Evolutionary conservation across 2,797 vertebrate species (phyloP), one percentile per base, ranked within the genome.

Genomic region (Chelon auratus): DNA sequence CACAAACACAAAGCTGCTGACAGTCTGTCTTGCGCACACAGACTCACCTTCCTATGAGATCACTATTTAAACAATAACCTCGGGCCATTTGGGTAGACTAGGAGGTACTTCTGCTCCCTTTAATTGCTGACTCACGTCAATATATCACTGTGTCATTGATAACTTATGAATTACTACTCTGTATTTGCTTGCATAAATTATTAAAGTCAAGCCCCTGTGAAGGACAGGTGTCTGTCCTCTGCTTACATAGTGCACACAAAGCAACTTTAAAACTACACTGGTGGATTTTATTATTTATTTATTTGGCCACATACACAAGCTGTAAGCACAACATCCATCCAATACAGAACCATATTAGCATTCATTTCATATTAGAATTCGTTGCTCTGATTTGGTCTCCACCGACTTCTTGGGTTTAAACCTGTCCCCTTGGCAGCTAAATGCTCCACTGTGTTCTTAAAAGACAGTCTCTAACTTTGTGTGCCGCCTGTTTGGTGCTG

Each of bases 1-100:
- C 74, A 58, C 79, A 72, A 53, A 81, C 63, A 68, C 75, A 67
- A 24, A 67, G 48, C 43, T 17, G 36, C 68, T 62, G 65, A 85
- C 75, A 82, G 74, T 60, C 55, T 53, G 72, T 58, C 58, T 60
- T 52, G 43, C 69, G 59, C 68, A 50, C 69, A 36, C 58, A 66
- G 70, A 56, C 45, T 63, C 50, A 56, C 63, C 30, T 36, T 80
- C 58, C 42, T 72, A 33, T 37, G n/a, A 80, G 62, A 54, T 68
- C 20, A 20, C 15, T 59, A 51, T 76, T 69, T 57, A 52, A 62
- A 73, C 24, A 53, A 17, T 50, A 57, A 40, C 30, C 36, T 20
- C 8, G 2, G 3, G 43, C 3, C n/a, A 12, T 75, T 58, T 54
- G 33, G 55, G 57, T 57, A n/a, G 66, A 78, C 63, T 24, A 24